Evolutionary conservation across 2,797 vertebrate species (phyloP).

Genomic region (Huso huso): DNA sequence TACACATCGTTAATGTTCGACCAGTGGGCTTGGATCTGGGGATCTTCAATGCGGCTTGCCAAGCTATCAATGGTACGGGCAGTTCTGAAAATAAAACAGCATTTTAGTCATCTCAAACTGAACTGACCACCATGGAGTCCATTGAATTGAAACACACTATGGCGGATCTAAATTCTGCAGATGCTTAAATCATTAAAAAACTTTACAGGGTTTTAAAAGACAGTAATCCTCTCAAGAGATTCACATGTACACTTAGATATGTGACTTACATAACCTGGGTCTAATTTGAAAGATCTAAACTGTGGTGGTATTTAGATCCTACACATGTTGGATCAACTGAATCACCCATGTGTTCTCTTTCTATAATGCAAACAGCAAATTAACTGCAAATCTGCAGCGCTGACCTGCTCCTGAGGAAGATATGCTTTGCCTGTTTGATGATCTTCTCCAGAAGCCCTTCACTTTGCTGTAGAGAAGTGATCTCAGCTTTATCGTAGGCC

Average conservation of each 20-base stretch:
- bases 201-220: no score
- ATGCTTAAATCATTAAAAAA: background rate
- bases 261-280: no score
- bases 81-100: slow-evolving; percentile 36
- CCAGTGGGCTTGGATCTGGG: slow-evolving; percentile 98
- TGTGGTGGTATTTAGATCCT: no score
- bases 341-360: no score
- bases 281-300: no score
- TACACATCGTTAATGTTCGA: slow-evolving; percentile 97
- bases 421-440: slow-evolving; percentile 96
- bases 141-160: no score
- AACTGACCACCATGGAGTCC: background rate
- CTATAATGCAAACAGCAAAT: no score
- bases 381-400: background rate
- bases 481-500: slow-evolving; percentile 87
- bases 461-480: slow-evolving; percentile 71
- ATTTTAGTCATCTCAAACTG: background rate
- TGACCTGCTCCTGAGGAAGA: slow-evolving; percentile 89
- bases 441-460: slow-evolving; percentile 96
- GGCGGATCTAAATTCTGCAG: no score
- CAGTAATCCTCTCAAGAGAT: no score
- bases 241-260: no score
- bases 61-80: slow-evolving; percentile 83
- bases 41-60: slow-evolving; percentile 90
- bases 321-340: no score